Evolutionary conservation across 2,797 vertebrate genomes (phyloP), one percentile per base, ranked within the genome.

Genomic region (Lerista edwardsae): DNA sequence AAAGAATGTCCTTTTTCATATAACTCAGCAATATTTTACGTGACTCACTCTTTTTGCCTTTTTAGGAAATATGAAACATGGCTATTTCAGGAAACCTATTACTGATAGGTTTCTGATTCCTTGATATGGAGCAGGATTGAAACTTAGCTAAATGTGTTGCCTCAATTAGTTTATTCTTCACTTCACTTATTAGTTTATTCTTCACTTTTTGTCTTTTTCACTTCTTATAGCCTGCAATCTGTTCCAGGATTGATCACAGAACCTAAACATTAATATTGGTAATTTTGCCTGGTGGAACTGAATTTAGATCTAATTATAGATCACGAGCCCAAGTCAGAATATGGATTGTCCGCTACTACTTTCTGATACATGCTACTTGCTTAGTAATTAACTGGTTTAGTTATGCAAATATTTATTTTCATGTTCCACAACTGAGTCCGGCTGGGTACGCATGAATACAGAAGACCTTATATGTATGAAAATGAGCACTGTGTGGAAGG

Each of bases 291-390:
- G 0, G 77, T 78, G 65, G 90, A 93, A 85, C 91, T 92, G 87
- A 92, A 93, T 94, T 93, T 93, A 91, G 90, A 91, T 93, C 89
- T 94, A 93, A 91, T 94, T 94, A 91, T 69, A 84, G 91, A 91
- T 64, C 80, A 51, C 87, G 89, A 75, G 68, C 17, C 61, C n/a
- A 21, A 91, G 51, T 88, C 59, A 83, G 73, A 86, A 82, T 21
- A 29, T 39, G 62, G 25, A 81, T 75, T 74, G 88, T 34, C 61
- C 79, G 9, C 55, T 72, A 80, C 44, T 8, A 68, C 21, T 12
- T 77, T 36, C 75, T 87, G 31, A 83, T 80, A 51, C 17, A 55
- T 80, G 41, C 61, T 64, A 10, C 23, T 0, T 87, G 12, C 36
- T 51, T 84, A 69, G 71, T 87, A 72, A 34, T 82, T 57, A 39